phyloP scores from a whole-genome alignment of 2,888 invertebrate genomes.

The Drosophila nigritarsus region DNA sequence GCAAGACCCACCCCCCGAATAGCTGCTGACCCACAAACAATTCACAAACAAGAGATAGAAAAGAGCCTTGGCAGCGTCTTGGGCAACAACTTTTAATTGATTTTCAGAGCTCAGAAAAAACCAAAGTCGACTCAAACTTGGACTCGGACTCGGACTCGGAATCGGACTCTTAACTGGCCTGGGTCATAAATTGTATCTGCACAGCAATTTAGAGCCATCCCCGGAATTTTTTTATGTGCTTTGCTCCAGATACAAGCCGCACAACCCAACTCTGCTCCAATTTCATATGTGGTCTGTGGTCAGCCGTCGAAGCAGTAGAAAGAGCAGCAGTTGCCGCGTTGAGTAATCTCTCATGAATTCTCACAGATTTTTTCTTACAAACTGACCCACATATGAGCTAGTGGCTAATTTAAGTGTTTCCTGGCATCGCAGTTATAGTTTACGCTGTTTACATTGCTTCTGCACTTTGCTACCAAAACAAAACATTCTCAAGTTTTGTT shows the following conservation, averaged over 20 bases:
- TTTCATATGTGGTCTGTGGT: slow-evolving; percentile 63
- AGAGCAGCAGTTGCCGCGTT: slow-evolving; percentile 39
- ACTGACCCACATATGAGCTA: slow-evolving; percentile 74
- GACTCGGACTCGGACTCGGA: slow-evolving; percentile 28
- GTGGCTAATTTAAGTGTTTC: slow-evolving; percentile 79
- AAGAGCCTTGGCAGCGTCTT: slow-evolving; percentile 62
- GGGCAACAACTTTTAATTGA: slow-evolving; percentile 77
- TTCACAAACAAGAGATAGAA: slow-evolving; percentile 22
- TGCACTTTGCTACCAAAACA: slow-evolving; percentile 78
- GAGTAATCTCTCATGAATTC: slow-evolving; percentile 71
- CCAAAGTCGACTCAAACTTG: slow-evolving; percentile 27
- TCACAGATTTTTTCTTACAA: slow-evolving; percentile 70
- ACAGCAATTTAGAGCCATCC: slow-evolving; percentile 72
- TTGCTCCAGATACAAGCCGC: slow-evolving; percentile 47
- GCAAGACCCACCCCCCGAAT: background rate
- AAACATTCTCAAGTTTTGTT: slow-evolving; percentile 68
- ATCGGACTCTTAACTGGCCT: slow-evolving; percentile 62
- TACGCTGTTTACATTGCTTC: slow-evolving; percentile 73
- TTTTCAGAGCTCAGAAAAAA: slow-evolving; percentile 63
- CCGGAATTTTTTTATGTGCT: slow-evolving; percentile 62
- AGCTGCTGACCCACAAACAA: slow-evolving; percentile 39
- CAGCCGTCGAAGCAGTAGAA: slow-evolving; percentile 39
- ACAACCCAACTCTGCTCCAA: slow-evolving; percentile 41
- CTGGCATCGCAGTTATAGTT: slow-evolving; percentile 79
- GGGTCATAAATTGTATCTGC: slow-evolving; percentile 76